Evolutionary conservation across 2,888 invertebrate species (phyloP).

Genomic region (Psylliodes chrysocephalus): DNA sequence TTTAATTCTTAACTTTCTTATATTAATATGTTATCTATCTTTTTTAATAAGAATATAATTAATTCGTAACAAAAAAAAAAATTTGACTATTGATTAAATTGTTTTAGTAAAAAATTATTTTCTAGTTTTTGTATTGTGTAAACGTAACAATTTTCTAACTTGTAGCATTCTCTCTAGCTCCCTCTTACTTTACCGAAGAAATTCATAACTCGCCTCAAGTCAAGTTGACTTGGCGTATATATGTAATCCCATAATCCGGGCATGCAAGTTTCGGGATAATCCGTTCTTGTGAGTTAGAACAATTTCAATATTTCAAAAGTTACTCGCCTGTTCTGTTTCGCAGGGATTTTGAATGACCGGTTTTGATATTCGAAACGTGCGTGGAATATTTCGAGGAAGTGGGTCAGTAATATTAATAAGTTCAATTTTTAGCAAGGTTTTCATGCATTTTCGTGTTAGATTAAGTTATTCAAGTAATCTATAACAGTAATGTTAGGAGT

Average conservation of each 20-base stretch:
- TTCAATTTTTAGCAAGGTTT: too few relatives aligned
- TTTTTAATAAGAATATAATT: too few relatives aligned
- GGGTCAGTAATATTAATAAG: too few relatives aligned
- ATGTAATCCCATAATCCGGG: conserved; percentile 14
- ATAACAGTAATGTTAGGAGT: too few relatives aligned
- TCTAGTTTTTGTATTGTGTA: not conserved
- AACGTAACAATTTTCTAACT: not conserved
- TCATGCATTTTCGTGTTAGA: too few relatives aligned
- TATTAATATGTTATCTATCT: too few relatives aligned
- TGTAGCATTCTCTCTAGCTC: not conserved
- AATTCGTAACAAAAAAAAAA: too few relatives aligned
- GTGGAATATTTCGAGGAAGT: not conserved
- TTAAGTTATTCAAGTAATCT: too few relatives aligned
- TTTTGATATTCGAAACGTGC: not conserved
- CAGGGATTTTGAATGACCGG: not conserved
- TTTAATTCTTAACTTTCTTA: too few relatives aligned
- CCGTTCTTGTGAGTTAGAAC: conserved; percentile 9
- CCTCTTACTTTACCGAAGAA: not conserved
- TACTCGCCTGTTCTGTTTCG: not conserved
- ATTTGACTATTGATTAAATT: too few relatives aligned
- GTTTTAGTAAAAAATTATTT: too few relatives aligned
- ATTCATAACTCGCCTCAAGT: conserved; percentile 19
- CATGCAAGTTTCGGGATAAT: conserved; percentile 19
- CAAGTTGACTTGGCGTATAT: conserved; percentile 11
- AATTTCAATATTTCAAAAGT: conserved; percentile 9